These are phyloP conservation scores for Ophthalmotilapia sp. DNA, from an alignment of 2,113 vertebrate genomes.

Conservation along the genomic window DNA sequence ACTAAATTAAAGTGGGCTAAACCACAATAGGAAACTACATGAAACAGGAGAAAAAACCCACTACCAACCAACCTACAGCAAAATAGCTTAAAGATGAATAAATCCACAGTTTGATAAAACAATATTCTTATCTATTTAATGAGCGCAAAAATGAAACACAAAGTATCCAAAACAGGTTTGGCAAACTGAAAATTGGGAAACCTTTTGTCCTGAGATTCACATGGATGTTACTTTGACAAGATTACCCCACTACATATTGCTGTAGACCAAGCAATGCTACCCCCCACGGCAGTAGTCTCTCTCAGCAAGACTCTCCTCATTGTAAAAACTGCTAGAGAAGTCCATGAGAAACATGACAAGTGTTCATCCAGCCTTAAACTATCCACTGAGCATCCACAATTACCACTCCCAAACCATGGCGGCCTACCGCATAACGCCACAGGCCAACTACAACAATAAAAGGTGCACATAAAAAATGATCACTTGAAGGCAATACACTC, in stretches of 20 bases:
- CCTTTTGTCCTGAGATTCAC: not conserved
- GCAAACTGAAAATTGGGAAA: not conserved
- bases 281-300: not conserved
- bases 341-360: not conserved
- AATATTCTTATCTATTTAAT: not conserved
- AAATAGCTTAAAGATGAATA: not conserved
- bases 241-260: not conserved
- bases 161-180: not conserved
- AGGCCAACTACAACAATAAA: not conserved
- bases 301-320: not conserved
- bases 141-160: rapidly evolving
- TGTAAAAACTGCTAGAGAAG: not conserved
- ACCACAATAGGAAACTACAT: not conserved
- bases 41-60: not conserved
- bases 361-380: not conserved
- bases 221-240: not conserved
- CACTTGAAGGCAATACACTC: not conserved
- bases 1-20: not conserved
- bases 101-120: not conserved
- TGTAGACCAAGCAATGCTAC: not conserved
- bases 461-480: not conserved
- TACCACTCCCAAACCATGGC: not conserved
- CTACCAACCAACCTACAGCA: not conserved
- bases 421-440: not conserved
- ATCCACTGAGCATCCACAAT: not conserved